These are phyloP conservation scores for Papilio elwesi DNA, from an alignment of 2,888 invertebrate genomes.

Conservation along the genomic window DNA sequence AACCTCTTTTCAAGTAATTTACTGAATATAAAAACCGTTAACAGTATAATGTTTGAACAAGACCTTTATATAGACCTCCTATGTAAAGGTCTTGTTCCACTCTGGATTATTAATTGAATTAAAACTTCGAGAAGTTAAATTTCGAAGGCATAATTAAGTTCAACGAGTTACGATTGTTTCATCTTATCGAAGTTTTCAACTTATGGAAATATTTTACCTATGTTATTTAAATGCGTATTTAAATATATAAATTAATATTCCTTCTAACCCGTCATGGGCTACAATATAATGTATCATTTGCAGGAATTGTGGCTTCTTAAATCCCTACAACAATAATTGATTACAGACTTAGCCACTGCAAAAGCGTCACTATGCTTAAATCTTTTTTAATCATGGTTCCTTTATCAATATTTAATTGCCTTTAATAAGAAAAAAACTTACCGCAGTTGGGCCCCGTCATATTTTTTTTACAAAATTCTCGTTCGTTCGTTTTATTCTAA, in stretches of 20 bases:
- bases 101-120: slow-evolving; percentile 42
- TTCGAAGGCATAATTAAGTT: slow-evolving; percentile 41
- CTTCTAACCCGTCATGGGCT: too few species aligned
- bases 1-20: too few species aligned
- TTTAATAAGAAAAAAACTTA: too few species aligned
- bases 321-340: not conserved
- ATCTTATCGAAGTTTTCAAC: slow-evolving; percentile 39
- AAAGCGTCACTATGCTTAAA: too few species aligned
- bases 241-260: too few species aligned
- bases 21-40: not conserved
- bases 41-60: not conserved
- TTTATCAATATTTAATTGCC: too few species aligned
- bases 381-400: too few species aligned
- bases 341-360: too few species aligned
- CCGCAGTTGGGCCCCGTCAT: too few species aligned
- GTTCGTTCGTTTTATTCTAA: too few species aligned
- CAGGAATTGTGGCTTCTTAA: not conserved
- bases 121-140: slow-evolving; percentile 42
- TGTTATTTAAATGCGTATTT: slow-evolving; percentile 5
- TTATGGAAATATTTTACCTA: slow-evolving; percentile 31
- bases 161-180: slow-evolving; percentile 40
- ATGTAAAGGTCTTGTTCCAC: slow-evolving; percentile 26
- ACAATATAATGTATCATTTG: not conserved
- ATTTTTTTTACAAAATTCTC: too few species aligned
- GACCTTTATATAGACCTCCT: too few species aligned